A percentile compares a stretch with the other conserved stretches of the same genome.
Evolutionary conservation across 64 coral and sea anemone genomes (phyloP).

Genomic region (Stichodactyla helianthus): DNA sequence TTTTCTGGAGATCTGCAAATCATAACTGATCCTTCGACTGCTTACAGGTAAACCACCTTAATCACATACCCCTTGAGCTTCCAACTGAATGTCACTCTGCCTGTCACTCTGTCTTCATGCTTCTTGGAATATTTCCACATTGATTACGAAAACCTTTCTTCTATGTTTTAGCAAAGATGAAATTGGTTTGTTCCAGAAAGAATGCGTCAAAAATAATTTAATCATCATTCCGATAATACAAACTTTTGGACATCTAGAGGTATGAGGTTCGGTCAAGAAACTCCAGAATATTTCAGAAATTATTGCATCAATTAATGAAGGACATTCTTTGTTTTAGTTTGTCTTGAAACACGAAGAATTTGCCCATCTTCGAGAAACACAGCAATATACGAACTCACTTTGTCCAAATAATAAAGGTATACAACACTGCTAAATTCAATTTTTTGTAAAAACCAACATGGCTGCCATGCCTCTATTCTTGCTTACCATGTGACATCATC

Average conservation of each 20-base stretch:
- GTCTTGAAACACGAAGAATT: constrained; percentile 48
- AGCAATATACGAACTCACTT: constrained; percentile 68
- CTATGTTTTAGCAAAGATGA: constrained; percentile 39
- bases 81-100: too few relatives aligned
- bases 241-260: constrained; percentile 93
- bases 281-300: background rate
- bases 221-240: constrained; percentile 78
- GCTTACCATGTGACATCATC: background rate
- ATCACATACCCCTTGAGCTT: background rate
- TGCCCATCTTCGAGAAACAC: constrained; percentile 58
- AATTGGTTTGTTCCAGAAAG: constrained; percentile 27
- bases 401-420: constrained; percentile 73
- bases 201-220: constrained; percentile 32
- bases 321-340: constrained; percentile 12
- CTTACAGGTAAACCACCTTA: background rate
- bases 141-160: background rate
- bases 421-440: background rate
- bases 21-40: background rate
- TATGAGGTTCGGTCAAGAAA: background rate
- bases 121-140: too few relatives aligned
- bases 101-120: too few relatives aligned
- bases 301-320: background rate
- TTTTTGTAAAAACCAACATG: background rate
- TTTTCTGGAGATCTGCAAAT: background rate
- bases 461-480: background rate